A percentile compares a stretch with the other conserved stretches of the same genome.
Conservation (phyloP, 2,797 vertebrate species). For the Tinamus major region DNA sequence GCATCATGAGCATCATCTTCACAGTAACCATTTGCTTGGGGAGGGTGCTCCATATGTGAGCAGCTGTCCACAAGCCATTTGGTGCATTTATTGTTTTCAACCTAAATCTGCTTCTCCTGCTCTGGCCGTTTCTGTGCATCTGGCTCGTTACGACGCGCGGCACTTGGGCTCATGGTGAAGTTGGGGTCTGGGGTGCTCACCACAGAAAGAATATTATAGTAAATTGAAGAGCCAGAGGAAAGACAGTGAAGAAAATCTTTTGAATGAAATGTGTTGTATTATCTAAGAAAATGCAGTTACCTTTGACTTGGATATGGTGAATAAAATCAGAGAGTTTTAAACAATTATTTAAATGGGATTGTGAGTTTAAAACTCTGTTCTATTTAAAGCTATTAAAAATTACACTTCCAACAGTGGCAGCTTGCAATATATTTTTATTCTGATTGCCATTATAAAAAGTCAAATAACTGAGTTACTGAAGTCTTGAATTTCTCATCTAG, state of each 20-base stretch:
- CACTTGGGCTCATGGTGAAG: background rate
- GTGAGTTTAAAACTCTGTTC: background rate
- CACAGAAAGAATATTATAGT: background rate
- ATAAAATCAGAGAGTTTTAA: background rate
- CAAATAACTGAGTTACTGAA: background rate
- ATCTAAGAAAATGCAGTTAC: background rate
- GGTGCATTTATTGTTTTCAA: background rate
- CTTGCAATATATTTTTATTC: background rate
- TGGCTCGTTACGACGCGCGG: background rate
- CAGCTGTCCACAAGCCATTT: background rate
- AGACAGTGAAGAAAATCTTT: background rate
- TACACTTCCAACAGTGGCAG: background rate
- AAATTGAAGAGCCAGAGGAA: background rate
- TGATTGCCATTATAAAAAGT: background rate
- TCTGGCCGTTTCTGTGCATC: background rate
- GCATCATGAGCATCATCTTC: background rate
- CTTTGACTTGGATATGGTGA: background rate
- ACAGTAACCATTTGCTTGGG: background rate
- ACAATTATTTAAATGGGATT: background rate
- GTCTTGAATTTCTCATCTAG: background rate
- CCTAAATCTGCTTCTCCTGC: background rate
- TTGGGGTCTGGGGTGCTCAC: background rate
- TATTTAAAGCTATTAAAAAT: background rate
- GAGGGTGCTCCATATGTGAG: too few relatives aligned
- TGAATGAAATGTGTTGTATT: background rate